These are phyloP conservation scores for Carapus acus DNA, from an alignment of 2,797 vertebrate species.

Conservation along the genomic window DNA sequence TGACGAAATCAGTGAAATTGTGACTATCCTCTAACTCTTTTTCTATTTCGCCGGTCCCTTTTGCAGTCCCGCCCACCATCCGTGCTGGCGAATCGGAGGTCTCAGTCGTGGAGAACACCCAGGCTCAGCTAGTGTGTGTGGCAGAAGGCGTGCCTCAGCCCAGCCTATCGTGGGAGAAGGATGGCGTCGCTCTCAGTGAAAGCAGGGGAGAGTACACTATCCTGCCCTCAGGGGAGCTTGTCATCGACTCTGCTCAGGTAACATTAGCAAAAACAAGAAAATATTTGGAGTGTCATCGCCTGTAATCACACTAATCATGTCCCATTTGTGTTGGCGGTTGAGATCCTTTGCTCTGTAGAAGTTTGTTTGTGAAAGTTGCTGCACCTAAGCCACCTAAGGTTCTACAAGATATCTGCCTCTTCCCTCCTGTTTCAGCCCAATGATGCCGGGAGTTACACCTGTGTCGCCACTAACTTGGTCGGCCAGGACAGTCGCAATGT, in stretches of 20 bases:
- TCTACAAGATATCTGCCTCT: too few relatives aligned
- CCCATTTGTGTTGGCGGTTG: too few relatives aligned
- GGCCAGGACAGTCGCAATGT: constrained; percentile 79
- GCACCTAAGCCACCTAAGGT: too few relatives aligned
- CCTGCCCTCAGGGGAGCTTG: constrained; percentile 80
- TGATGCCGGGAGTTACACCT: constrained; percentile 86
- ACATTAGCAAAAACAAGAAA: constrained; percentile 32
- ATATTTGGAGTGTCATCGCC: too few relatives aligned
- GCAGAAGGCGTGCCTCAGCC: constrained; percentile 86
- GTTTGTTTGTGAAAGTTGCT: too few relatives aligned
- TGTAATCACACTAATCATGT: too few relatives aligned
- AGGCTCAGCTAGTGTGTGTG: constrained; percentile 76
- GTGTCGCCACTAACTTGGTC: constrained; percentile 80
- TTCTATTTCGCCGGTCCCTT: neutral
- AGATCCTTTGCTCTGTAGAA: too few relatives aligned
- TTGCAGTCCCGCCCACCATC: constrained; percentile 86
- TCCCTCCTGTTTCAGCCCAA: constrained; percentile 65
- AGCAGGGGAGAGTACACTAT: constrained; percentile 73
- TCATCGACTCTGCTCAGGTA: constrained; percentile 82
- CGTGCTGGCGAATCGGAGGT: constrained; percentile 66
- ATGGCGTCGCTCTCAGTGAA: constrained; percentile 67
- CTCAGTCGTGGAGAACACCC: constrained; percentile 72
- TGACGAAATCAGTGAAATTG: too few relatives aligned
- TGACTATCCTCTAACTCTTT: neutral
- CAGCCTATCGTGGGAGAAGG: constrained; percentile 81